A percentile compares a stretch with the other conserved stretches of the same genome.
Conservation (phyloP, 2,113 vertebrate genomes). For the Hemiprocne comata region DNA sequence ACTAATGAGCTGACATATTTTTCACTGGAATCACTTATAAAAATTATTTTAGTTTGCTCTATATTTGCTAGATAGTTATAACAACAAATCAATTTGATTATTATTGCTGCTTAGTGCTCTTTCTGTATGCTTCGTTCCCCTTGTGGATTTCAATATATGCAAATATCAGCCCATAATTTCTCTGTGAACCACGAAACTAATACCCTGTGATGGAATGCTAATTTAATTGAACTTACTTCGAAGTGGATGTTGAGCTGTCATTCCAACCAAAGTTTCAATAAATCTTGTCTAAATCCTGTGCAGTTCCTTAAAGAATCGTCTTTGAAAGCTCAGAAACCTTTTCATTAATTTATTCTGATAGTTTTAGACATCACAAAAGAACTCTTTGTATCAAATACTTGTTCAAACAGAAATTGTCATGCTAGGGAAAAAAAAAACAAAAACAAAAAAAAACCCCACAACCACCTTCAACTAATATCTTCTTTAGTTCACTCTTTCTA, state of each 20-base stretch:
- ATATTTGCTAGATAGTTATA: not conserved
- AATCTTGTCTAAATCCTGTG: not conserved
- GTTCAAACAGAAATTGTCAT: not conserved
- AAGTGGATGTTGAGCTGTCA: not conserved
- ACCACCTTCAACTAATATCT: not conserved
- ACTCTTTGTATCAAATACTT: not conserved
- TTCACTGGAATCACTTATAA: not conserved
- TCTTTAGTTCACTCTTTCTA: not conserved
- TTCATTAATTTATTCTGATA: not conserved
- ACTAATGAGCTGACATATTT: not conserved
- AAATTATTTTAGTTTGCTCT: not conserved
- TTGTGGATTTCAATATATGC: not conserved
- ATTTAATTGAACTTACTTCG: not conserved
- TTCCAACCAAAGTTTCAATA: slow-evolving; percentile 21
- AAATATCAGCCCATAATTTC: slow-evolving; percentile 12
- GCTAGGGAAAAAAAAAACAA: not conserved
- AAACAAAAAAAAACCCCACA: no score
- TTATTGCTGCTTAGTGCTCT: not conserved
- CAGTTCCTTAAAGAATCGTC: not conserved
- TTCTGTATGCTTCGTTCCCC: not conserved
- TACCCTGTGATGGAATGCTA: not conserved
- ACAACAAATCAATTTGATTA: not conserved
- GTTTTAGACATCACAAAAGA: not conserved
- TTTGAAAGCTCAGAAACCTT: not conserved
- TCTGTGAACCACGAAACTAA: not conserved